A percentile compares a stretch with the other conserved stretches of the same genome.
phyloP scores from a whole-genome alignment of 2,888 invertebrate species.

The Scaptomyza tumidula region DNA sequence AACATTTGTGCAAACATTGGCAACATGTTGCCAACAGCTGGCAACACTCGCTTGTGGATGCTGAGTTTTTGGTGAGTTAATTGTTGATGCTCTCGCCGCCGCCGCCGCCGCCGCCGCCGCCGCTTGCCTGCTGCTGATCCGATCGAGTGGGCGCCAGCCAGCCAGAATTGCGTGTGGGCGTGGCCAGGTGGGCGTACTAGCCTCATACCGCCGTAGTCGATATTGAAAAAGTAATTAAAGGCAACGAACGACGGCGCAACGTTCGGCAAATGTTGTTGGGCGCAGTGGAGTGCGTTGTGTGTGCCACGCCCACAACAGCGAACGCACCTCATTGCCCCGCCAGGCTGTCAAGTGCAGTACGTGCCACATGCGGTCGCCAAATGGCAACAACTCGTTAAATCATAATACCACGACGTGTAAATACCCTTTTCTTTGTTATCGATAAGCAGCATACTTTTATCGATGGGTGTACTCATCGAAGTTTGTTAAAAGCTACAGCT shows the following conservation, averaged over 20 bases:
- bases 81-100: constrained; percentile 9
- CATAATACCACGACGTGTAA: background rate
- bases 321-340: background rate
- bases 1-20: constrained; percentile 23
- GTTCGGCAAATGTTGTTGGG: constrained; percentile 29
- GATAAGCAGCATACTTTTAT: background rate
- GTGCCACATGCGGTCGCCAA: constrained; percentile 73
- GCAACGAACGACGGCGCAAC: constrained; percentile 36
- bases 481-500: background rate
- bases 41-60: constrained; percentile 45
- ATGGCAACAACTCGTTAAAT: constrained; percentile 40
- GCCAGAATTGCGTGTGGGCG: constrained; percentile 45
- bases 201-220: constrained; percentile 41
- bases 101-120: no score
- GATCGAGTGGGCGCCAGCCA: constrained; percentile 58
- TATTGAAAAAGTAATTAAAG: constrained; percentile 78
- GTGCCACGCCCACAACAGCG: constrained; percentile 45
- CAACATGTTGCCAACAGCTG: constrained; percentile 24
- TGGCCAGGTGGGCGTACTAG: constrained; percentile 62
- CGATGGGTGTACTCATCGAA: background rate
- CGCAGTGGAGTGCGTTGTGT: constrained; percentile 22
- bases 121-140: constrained; percentile 30
- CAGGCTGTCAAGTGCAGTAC: constrained; percentile 71
- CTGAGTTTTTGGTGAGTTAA: constrained; percentile 36
- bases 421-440: constrained; percentile 34